These are phyloP conservation scores for Troilus luridus DNA, from an alignment of 2,888 invertebrate genomes.

Conservation along the genomic window DNA sequence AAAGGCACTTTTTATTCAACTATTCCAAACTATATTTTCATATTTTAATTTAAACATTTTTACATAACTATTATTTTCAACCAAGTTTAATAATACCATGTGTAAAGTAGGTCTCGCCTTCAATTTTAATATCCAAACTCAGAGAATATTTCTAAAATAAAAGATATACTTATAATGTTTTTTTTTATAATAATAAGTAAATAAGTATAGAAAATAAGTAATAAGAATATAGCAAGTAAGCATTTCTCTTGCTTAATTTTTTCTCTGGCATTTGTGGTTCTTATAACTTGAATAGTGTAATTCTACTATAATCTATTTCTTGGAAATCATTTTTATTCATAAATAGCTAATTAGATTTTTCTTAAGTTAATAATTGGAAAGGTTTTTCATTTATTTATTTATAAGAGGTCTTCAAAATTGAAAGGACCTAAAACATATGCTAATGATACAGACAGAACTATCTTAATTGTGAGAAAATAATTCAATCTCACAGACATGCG, in stretches of 20 bases:
- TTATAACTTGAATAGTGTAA: not conserved
- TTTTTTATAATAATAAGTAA: no score
- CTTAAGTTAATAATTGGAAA: not conserved
- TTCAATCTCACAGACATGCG: constrained; percentile 16
- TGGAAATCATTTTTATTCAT: not conserved
- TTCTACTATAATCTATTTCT: not conserved
- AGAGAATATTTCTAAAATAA: no score
- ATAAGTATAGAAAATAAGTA: no score
- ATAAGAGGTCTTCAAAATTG: not conserved
- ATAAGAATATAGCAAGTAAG: no score
- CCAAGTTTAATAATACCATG: no score
- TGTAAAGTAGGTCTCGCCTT: no score
- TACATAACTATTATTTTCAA: no score
- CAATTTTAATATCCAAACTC: no score
- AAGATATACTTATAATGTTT: no score
- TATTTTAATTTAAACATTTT: not conserved
- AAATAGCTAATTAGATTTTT: no score
- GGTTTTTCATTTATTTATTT: not conserved
- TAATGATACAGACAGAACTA: not conserved
- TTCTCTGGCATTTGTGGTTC: not conserved
- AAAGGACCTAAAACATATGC: not conserved
- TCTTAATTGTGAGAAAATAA: constrained; percentile 47
- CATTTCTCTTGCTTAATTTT: not conserved
- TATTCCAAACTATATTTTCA: not conserved
- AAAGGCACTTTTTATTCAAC: no score